Base-by-base conservation (phyloP, 2,888 invertebrate genomes). In the Drosophila longiperda region DNA sequence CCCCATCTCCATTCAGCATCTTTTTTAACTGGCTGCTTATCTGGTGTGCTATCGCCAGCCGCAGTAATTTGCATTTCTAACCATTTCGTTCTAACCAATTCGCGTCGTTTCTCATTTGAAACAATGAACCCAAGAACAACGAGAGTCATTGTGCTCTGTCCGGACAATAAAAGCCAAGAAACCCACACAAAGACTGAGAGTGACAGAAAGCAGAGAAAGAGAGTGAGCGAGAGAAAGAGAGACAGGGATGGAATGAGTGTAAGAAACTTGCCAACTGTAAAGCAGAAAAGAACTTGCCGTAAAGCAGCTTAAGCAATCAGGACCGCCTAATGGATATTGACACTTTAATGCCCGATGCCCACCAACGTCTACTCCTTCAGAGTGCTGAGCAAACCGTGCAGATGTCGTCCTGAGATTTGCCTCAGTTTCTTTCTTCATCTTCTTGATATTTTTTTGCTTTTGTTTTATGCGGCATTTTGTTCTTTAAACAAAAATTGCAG, bases 271-370 rank as follows among this genome's bases (percentile, higher is more conserved):
- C 68, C 69, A 83, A 71, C 81, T 70, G 84, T 67, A 86, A 78
- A 83, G 73, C 75, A 81, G 83, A 86, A 87, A 88, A 84, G 84
- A 84, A 87, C 77, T 84, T 84, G 84, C 89, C 84, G 84, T 89
- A 87, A 89, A 89, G 89, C 79, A 85, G 89, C 88, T 89, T 87
- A 89, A 87, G 86, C 88, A 87, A 87, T 87, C 89, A 89, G 88
- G 85, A 88, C 82, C 80, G 86, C 88, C 89, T 87, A 87, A 87
- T 89, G 87, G 90, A 87, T 87, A 87, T 87, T 89, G 87, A 87
- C 87, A 87, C 86, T 88, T 87, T 87, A 87, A 87, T 87, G 86
- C 88, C 79, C 79, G 74, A 50, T 71, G 83, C 81, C 87, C 76
- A 73, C 70, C 79, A 52, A 63, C 72, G 42, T 32, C 42, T 29